Evolutionary conservation across 2,888 invertebrate species (phyloP).

Genomic region (Drosophila buzzatii): DNA sequence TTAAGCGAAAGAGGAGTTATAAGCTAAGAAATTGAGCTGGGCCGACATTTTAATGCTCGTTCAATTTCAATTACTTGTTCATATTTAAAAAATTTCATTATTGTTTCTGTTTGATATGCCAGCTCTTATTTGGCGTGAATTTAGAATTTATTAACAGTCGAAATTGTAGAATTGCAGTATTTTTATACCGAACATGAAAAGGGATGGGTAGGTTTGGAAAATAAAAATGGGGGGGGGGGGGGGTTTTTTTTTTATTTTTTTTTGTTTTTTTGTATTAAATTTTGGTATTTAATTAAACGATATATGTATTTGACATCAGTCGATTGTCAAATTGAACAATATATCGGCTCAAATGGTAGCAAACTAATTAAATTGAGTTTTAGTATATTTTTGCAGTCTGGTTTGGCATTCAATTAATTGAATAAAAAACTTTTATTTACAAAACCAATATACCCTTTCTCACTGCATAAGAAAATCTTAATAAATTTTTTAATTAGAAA

Average conservation of each 20-base stretch:
- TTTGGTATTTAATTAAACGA: background rate
- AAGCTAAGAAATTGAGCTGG: background rate
- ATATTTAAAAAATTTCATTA: too few species aligned
- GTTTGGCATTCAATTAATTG: background rate
- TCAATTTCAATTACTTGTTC: too few species aligned
- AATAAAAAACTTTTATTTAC: background rate
- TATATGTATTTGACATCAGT: background rate
- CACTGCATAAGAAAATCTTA: conserved; percentile 39
- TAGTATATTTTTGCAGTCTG: background rate
- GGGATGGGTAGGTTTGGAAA: too few species aligned
- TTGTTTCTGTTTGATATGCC: too few species aligned
- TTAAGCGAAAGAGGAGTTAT: conserved; percentile 1
- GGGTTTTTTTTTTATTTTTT: too few species aligned
- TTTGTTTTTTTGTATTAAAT: background rate
- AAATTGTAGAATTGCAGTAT: background rate
- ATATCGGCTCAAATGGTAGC: background rate
- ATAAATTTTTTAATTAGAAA: conserved; percentile 70
- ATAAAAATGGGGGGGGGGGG: too few species aligned
- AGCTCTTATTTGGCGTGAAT: too few species aligned
- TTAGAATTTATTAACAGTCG: background rate
- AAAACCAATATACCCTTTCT: background rate
- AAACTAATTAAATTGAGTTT: background rate
- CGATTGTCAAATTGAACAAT: background rate
- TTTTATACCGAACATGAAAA: too few species aligned
- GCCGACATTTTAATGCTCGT: background rate